Evolutionary conservation across 2,113 vertebrate genomes (phyloP), one percentile per base, ranked within the genome.

Genomic region (Isichthys henryi): DNA sequence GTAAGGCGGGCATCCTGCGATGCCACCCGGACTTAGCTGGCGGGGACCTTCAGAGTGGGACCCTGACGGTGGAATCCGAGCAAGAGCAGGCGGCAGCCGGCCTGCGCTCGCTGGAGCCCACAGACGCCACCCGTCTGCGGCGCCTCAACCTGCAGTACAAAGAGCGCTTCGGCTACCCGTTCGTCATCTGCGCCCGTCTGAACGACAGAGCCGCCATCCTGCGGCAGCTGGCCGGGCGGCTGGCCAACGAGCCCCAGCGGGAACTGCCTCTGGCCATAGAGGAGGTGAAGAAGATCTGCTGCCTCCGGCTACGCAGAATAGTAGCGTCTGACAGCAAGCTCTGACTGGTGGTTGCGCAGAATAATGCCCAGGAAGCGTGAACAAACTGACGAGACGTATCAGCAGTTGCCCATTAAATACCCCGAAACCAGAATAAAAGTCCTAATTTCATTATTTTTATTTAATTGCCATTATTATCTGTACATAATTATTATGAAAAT

Each of bases 1-100:
- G 97, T 89, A 96, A 96, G 89, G 96, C 96, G 90, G 97, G 97
- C 1, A 92, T 97, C 89, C 94, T 97, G 88, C 95, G 96, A 89
- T 97, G 97, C 92, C 96, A 97, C 87, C 96, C 97, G 3, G 97
- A 97, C 90, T 95, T 97, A 80, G 96, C 96, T 0, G 96, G 97
- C 48, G 93, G 93, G 82, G 96, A 97, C 88, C 93, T 96, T 88
- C 94, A 94, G 45, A 91, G 58, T 19, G 95, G 96, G 62, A 92
- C 93, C 0, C 91, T 97, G 88, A 96, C 95, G 0, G 89, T 39
- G 0, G 97, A 97, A 90, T 97, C 97, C 0, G 92, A 49, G 83
- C 92, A 93, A 3, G 97, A 97, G 91, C 97, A 97, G 93, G 91
- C 91, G 0, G 86, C 89, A 8, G 96, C 95, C 0, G 97, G 96